Conservation (phyloP, 2,888 invertebrate species). For the Aelia acuminata region DNA sequence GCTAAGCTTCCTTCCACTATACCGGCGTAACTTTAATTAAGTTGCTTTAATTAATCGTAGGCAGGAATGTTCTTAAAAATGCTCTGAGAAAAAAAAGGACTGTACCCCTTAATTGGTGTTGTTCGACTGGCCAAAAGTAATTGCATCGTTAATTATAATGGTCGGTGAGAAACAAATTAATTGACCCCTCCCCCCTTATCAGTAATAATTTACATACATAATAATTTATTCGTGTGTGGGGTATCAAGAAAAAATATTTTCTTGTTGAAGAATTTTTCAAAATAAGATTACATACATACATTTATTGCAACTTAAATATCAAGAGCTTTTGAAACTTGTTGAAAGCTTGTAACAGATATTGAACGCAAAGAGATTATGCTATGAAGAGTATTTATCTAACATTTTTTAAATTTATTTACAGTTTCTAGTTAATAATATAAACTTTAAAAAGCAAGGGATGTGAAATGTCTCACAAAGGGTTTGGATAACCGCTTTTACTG, state of each 20-base stretch:
- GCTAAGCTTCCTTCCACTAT: no score
- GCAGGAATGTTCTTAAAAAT: not conserved
- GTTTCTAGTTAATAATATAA: not conserved
- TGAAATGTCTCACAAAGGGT: not conserved
- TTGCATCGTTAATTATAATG: conserved; percentile 27
- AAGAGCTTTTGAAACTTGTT: no score
- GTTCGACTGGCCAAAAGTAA: not conserved
- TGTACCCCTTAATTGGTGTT: not conserved
- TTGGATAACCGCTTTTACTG: not conserved
- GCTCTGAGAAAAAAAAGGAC: not conserved
- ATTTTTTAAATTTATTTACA: not conserved
- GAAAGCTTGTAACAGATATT: no score
- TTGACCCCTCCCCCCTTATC: not conserved
- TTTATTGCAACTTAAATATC: no score
- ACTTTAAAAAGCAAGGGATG: not conserved
- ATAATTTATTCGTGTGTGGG: not conserved
- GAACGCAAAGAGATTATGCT: no score
- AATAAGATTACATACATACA: no score
- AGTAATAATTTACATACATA: not conserved
- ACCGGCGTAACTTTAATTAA: no score
- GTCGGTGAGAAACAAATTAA: not conserved
- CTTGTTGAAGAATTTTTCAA: no score
- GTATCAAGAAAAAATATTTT: not conserved
- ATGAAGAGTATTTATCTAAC: no score
- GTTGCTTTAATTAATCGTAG: not conserved